These are phyloP conservation scores for Pelagia noctiluca DNA, from an alignment of 30 jellyfish, hydroid and myxozoan genomes.

Conservation along the genomic window DNA sequence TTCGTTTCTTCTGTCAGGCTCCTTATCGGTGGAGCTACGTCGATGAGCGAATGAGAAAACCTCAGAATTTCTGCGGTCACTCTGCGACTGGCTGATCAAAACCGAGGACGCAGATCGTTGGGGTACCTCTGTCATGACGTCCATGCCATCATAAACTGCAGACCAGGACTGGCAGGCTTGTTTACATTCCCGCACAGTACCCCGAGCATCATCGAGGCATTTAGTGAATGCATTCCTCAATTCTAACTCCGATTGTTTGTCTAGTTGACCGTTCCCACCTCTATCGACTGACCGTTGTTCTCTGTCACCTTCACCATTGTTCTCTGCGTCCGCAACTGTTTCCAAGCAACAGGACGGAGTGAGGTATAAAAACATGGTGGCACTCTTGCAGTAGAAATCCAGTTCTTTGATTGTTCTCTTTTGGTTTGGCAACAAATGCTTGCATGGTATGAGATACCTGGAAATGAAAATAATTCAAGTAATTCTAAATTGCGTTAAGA, in stretches of 20 bases:
- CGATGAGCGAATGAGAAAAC: slow-evolving; percentile 42
- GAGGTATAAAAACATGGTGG: slow-evolving; percentile 93
- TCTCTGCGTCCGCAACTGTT: neutral
- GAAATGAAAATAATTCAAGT: slow-evolving; percentile 9
- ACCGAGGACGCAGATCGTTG: slow-evolving; percentile 47
- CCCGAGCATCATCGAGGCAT: slow-evolving; percentile 74
- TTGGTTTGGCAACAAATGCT: slow-evolving; percentile 92
- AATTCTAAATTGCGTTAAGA: neutral
- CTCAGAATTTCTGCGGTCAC: slow-evolving; percentile 51
- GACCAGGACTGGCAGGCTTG: slow-evolving; percentile 95
- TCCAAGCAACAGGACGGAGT: slow-evolving; percentile 92
- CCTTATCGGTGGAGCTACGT: slow-evolving; percentile 30
- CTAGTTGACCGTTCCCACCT: slow-evolving; percentile 3
- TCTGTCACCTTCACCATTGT: slow-evolving; percentile 24
- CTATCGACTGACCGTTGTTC: neutral
- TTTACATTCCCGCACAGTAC: slow-evolving; percentile 69
- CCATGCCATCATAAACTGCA: slow-evolving; percentile 98
- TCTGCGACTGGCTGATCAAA: slow-evolving; percentile 48
- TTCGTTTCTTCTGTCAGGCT: slow-evolving; percentile 15
- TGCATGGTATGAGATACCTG: slow-evolving; percentile 94
- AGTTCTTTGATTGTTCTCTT: slow-evolving; percentile 92
- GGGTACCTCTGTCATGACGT: slow-evolving; percentile 89
- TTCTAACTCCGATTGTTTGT: neutral
- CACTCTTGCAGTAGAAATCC: slow-evolving; percentile 97
- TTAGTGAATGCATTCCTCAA: slow-evolving; percentile 63